These are phyloP conservation scores for Pseudotriccus pelzelni DNA, from an alignment of 2,797 vertebrate genomes.

Conservation along the genomic window DNA sequence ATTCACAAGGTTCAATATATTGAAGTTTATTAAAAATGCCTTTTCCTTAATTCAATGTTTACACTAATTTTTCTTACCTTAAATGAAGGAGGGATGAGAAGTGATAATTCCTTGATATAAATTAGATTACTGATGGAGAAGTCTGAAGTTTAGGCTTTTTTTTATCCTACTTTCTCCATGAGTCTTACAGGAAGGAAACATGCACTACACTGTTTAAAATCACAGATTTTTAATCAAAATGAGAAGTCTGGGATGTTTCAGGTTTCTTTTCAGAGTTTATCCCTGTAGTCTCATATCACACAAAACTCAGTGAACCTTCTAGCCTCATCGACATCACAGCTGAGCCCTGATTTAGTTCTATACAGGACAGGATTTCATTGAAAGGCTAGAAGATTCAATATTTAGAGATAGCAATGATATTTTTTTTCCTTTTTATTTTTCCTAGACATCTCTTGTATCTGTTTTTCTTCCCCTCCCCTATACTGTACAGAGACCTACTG, in stretches of 20 bases:
- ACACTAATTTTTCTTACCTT: conserved; percentile 8
- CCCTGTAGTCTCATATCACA: neutral
- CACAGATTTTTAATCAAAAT: neutral
- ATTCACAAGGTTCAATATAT: conserved; percentile 26
- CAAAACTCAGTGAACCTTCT: neutral
- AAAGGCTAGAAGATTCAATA: neutral
- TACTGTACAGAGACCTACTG: neutral
- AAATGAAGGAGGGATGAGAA: neutral
- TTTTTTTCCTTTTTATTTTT: neutral
- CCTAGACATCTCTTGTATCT: neutral
- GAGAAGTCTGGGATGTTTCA: neutral
- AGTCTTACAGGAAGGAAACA: neutral
- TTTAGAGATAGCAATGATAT: neutral
- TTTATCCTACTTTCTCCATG: neutral
- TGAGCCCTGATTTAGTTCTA: neutral
- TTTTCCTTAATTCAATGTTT: conserved; percentile 44
- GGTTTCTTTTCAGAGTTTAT: neutral
- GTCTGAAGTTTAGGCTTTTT: neutral
- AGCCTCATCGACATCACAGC: neutral
- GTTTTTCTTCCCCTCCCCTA: neutral
- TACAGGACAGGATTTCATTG: neutral
- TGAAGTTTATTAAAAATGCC: conserved; percentile 23
- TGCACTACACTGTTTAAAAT: neutral
- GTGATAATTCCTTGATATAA: neutral
- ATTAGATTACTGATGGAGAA: neutral